Evolutionary conservation across 2,888 invertebrate genomes (phyloP).

Genomic region (Trypoxylon attenuatum): DNA sequence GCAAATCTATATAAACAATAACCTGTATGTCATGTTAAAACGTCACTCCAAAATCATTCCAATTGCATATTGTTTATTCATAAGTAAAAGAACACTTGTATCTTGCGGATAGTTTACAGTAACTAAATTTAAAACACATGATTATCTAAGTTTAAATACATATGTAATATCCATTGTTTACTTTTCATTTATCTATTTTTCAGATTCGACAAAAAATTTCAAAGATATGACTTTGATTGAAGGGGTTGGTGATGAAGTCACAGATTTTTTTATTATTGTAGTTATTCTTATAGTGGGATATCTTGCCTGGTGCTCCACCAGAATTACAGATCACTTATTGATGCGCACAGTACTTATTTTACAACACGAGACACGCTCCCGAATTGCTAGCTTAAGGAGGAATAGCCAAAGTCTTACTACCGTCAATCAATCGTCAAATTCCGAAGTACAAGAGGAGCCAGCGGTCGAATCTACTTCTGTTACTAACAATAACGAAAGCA

Average conservation of each 20-base stretch:
- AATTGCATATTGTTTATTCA: too few relatives aligned
- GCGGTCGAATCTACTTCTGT: constrained; percentile 49
- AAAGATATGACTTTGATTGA: constrained; percentile 84
- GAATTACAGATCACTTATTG: constrained; percentile 81
- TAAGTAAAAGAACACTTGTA: too few relatives aligned
- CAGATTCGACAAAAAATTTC: constrained; percentile 1
- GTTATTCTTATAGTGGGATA: constrained; percentile 78
- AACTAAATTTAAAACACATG: too few relatives aligned
- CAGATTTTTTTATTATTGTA: constrained; percentile 81
- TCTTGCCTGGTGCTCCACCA: constrained; percentile 87
- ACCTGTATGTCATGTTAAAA: too few relatives aligned
- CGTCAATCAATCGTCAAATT: constrained; percentile 43
- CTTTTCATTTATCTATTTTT: not conserved
- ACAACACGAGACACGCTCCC: constrained; percentile 75
- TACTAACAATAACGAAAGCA: constrained; percentile 49
- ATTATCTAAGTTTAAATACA: too few relatives aligned
- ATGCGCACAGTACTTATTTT: constrained; percentile 83
- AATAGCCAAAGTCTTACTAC: constrained; percentile 53
- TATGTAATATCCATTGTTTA: too few relatives aligned
- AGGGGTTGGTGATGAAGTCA: constrained; percentile 90
- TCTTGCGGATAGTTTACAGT: too few relatives aligned
- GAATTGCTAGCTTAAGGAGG: constrained; percentile 69
- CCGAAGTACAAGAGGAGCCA: constrained; percentile 61
- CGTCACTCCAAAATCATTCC: too few relatives aligned
- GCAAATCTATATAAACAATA: not conserved